Evolutionary conservation across 2,797 vertebrate species (phyloP), one percentile per base, ranked within the genome.

Genomic region (Gobionotothen gibberifrons): DNA sequence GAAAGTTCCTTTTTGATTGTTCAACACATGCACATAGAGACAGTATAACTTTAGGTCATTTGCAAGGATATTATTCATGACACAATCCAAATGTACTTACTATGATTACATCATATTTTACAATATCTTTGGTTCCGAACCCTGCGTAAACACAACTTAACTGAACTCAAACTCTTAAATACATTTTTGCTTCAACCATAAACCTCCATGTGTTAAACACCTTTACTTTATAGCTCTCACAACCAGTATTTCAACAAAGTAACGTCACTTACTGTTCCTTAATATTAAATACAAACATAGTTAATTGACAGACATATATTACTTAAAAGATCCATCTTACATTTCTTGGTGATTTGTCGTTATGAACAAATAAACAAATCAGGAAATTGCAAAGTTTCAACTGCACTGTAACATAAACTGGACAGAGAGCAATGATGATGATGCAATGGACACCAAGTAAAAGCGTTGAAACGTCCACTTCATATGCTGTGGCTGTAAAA

Each of bases 41-140:
- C 32, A 36, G 6, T 63, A n/a, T 49, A 67, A 63, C 46, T 76
- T 44, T n/a, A 47, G 44, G 57, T 43, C 46, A 77, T 55, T 54
- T 19, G 44, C n/a, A 55, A 11, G 36, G 21, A 79, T 42, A 72
- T 42, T 64, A n/a, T 47, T 11, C 15, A 48, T 36, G 10, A 72
- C 36, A 77, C 17, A 55, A 53, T 15, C 40, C 40, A 74, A 42
- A 32, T 73, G 54, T 46, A 74, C 36, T 70, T 46, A 51, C 43
- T 17, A 46, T 44, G 3, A 53, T 43, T 49, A 29, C 26, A 47
- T 59, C 22, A 54, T 53, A 63, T 69, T 58, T 21, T 49, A 72
- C 29, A 48, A 57, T 55, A 76, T 83, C 71, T 91, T 82, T 87
- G 86, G 82, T 85, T 74, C 58, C 47, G 67, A 74, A 51, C 72